phyloP scores from a whole-genome alignment of 1,140 invertebrate genomes.

The Halesus radiatus region DNA sequence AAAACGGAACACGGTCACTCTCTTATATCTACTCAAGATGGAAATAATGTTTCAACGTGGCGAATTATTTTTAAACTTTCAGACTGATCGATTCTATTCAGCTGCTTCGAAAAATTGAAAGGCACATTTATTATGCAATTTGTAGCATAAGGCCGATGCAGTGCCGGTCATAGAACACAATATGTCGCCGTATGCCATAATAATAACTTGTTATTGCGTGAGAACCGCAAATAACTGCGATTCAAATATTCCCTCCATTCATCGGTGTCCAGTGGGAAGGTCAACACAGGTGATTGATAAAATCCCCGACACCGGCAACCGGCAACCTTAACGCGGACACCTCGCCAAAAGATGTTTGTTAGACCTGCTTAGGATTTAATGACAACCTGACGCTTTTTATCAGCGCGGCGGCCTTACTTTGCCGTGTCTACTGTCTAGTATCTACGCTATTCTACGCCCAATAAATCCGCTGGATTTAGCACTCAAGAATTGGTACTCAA shows the following conservation, averaged over 20 bases:
- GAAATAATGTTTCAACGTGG: no score
- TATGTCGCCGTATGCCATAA: not conserved
- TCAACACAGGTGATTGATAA: constrained; percentile 21
- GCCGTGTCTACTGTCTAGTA: not conserved
- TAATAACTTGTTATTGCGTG: not conserved
- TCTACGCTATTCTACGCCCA: not conserved
- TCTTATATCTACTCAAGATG: no score
- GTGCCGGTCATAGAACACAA: not conserved
- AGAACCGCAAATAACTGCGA: constrained; percentile 17
- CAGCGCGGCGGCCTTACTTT: not conserved
- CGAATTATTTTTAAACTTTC: not conserved
- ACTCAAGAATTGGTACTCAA: not conserved
- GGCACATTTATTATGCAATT: not conserved
- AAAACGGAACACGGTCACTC: no score
- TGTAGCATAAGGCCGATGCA: not conserved
- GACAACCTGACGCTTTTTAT: not conserved
- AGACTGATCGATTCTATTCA: not conserved
- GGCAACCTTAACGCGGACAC: not conserved
- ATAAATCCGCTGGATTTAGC: not conserved
- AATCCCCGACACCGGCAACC: not conserved
- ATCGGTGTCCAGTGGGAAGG: constrained; percentile 1
- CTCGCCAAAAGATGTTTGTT: not conserved
- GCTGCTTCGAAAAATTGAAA: not conserved
- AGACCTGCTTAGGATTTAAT: not conserved
- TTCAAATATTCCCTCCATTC: constrained; percentile 20